phyloP scores from a whole-genome alignment of 2,888 invertebrate species.

The Drosophila kuntzei region DNA sequence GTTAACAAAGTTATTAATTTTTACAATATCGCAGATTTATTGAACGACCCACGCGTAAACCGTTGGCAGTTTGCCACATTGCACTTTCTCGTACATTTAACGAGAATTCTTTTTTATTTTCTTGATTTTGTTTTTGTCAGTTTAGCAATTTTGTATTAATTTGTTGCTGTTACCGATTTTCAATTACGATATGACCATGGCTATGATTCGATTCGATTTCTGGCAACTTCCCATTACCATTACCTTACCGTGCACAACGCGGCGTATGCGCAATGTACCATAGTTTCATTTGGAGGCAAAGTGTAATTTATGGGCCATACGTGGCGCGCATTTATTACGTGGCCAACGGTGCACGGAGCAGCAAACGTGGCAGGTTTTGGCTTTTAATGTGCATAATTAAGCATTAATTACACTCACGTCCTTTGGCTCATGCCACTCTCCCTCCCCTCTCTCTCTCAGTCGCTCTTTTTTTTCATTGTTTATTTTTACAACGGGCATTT shows the following conservation, averaged over 20 bases:
- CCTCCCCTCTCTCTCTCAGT: neutral
- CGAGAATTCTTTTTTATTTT: neutral
- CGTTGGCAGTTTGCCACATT: slow-evolving; percentile 38
- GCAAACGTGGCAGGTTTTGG: slow-evolving; percentile 70
- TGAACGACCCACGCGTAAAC: slow-evolving; percentile 20
- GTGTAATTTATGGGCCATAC: slow-evolving; percentile 73
- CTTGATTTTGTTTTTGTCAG: slow-evolving; percentile 13
- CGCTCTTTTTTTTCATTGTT: slow-evolving; percentile 48
- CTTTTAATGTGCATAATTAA: slow-evolving; percentile 81
- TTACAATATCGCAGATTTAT: slow-evolving; percentile 1
- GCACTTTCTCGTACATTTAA: slow-evolving; percentile 26
- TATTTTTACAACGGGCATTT: slow-evolving; percentile 67
- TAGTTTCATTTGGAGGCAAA: slow-evolving; percentile 55
- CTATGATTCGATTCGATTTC: slow-evolving; percentile 46
- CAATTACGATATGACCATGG: slow-evolving; percentile 62
- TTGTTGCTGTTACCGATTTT: slow-evolving; percentile 58
- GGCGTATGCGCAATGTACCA: slow-evolving; percentile 64
- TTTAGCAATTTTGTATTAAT: slow-evolving; percentile 50
- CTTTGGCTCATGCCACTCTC: slow-evolving; percentile 10
- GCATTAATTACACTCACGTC: slow-evolving; percentile 76
- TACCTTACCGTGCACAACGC: slow-evolving; percentile 14
- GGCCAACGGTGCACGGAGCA: slow-evolving; percentile 46
- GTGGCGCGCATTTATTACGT: slow-evolving; percentile 74
- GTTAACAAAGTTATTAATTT: neutral
- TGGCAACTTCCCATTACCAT: neutral